Base-by-base conservation (phyloP, 2,113 vertebrate species). In the Anthoscopus minutus region DNA sequence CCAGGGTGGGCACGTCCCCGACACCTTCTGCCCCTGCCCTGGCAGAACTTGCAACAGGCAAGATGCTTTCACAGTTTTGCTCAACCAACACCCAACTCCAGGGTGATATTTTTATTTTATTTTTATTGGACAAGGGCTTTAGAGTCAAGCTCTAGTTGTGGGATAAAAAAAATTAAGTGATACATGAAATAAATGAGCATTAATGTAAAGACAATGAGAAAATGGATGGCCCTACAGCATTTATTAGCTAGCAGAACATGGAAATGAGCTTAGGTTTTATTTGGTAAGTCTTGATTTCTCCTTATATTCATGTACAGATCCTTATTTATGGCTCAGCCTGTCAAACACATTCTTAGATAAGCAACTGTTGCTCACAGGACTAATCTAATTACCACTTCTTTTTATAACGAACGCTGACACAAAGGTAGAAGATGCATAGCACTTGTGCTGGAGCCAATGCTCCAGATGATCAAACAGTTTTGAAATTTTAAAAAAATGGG, bases 311-410 rank as follows among this genome's bases (percentile, higher is more conserved):
- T 23, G n/a, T 85, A 76, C 50, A 92, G 81, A 44, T 94, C 88
- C 80, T 91, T 86, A 92, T 88, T 93, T 96, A 90, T 86, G 94
- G 95, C 94, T 89, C 94, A 93, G 61, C 72, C 61, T 92, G 86
- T 93, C 92, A 95, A 96, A 95, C 82, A 79, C 92, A 84, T 92
- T 78, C 92, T 93, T 58, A 89, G 86, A 93, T 60, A 96, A 86
- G 85, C 92, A 95, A 95, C 94, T 94, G 81, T 94, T 93, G 88
- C 81, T 96, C 94, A 85, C 51, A 92, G 84, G 89, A 86, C 92
- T 89, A 81, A 94, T 95, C 60, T 77, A 95, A 95, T 94, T 94
- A 93, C 67, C 88, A 88, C 60, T 86, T 96, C 90, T 94, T 96
- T 95, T 93, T 90, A 95, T 90, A 96, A 86, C 47, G n/a, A 92